Evolutionary conservation across 92 coral and sea anemone genomes (phyloP), one percentile per base, ranked within the genome.

Genomic region (Paramuricea clavata): DNA sequence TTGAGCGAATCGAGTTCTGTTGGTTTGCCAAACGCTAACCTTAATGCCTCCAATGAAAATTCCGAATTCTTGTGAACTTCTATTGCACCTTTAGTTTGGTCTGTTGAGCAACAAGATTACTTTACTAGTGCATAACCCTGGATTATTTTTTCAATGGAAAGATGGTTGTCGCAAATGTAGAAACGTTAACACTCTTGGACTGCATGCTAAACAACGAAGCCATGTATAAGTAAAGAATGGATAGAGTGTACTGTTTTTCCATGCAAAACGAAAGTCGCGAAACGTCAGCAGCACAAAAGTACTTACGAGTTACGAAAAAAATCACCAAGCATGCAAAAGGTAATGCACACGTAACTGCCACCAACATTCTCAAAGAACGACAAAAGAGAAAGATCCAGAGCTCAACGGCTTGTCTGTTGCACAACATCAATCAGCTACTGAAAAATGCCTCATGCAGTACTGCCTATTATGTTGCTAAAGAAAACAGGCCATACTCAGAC

Each of bases 21-120:
- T 11, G 76, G 23, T 70, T 70, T 70, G 76, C 44, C 30, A 70
- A 70, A 70, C 25, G 76, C 62, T 54, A 54, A 54, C 62, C 23
- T 70, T 70, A 28, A 70, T 70, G 49, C 42, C 47, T 70, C 76
- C 76, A 70, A 70, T 41, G 76, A 35, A 65, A 70, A 54, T 54
- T 54, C 23, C 62, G 25, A 54, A 54, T 41, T 70, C 76, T 70
- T 70, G 76, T 70, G 76, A 70, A 70, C 42, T 54, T 54, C 62
- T 9, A 54, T 54, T 12, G 76, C 76, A 28, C 76, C 76, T 30
- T 70, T 35, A 6, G 26, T 42, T 11, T 28, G 76, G 76, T 33
- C 76, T 70, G 76, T 70, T 70, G 15, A 70, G 76, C 76, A 70
- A 41, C 76, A 70, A 34, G 76, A 70, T 70, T 70, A 70, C 76